Percentiles rank a stretch among this genome's conserved stretches.
Conservation (phyloP, 2,797 vertebrate genomes). For the Dendrocincla fuliginosa region DNA sequence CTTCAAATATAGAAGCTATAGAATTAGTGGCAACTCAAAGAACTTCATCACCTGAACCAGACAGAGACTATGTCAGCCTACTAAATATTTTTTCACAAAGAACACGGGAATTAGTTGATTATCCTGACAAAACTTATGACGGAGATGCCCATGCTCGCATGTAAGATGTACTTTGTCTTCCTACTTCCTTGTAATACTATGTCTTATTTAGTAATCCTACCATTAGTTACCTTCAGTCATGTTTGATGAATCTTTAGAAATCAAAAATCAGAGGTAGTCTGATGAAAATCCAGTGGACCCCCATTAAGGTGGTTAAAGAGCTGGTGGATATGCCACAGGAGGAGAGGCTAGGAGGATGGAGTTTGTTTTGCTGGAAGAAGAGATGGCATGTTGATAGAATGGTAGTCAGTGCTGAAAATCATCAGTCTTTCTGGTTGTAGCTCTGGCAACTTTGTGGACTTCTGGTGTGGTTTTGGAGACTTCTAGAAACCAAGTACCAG, state of each 20-base stretch:
- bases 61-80: neutral
- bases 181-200: neutral
- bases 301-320: neutral
- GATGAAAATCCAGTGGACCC: neutral
- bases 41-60: rapidly evolving
- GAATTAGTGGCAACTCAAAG: rapidly evolving
- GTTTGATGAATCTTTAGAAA: neutral
- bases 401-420: neutral
- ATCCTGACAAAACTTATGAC: rapidly evolving
- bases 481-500: neutral
- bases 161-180: constrained; percentile 18
- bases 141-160: neutral
- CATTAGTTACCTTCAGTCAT: neutral
- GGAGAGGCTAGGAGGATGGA: neutral
- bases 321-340: neutral
- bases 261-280: neutral
- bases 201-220: neutral
- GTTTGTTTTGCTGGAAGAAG: neutral
- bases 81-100: neutral
- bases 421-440: neutral
- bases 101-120: rapidly evolving
- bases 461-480: neutral
- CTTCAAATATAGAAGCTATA: neutral
- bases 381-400: neutral
- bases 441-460: neutral